Percentiles rank a stretch among this genome's conserved stretches.
These are phyloP conservation scores for Dromiciops gliroides DNA, from an alignment of 2,113 vertebrate species.

Conservation along the genomic window DNA sequence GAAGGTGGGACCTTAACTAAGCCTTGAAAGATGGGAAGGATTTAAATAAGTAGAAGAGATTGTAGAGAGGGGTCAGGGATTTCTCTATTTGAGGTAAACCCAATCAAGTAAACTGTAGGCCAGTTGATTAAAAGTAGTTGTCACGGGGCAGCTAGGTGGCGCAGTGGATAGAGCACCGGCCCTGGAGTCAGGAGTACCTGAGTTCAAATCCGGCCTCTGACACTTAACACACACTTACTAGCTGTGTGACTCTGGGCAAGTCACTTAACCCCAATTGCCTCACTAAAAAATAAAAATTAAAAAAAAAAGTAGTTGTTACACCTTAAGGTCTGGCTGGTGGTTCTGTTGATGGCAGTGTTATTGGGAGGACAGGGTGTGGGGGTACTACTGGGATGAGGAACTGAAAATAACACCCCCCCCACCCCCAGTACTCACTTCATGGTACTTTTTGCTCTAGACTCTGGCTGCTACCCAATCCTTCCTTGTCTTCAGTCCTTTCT, in stretches of 20 bases:
- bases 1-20: neutral
- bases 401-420: neutral
- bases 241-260: no score
- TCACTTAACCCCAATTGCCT: no score
- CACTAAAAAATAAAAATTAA: no score
- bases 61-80: no score
- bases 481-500: neutral
- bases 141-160: no score
- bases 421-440: neutral
- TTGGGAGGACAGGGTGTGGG: neutral
- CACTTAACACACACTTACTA: no score
- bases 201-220: no score
- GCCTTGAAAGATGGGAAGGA: neutral
- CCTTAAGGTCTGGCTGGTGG: neutral
- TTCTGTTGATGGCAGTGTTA: neutral
- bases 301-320: neutral
- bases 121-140: conserved; percentile 8
- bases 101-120: conserved; percentile 57
- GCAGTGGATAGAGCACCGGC: no score
- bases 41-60: neutral
- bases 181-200: no score
- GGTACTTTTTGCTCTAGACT: neutral
- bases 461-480: neutral
- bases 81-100: conserved; percentile 37
- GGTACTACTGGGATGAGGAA: neutral